Evolutionary conservation across 2,113 vertebrate genomes (phyloP).

Genomic region (Periophthalmus modestus): DNA sequence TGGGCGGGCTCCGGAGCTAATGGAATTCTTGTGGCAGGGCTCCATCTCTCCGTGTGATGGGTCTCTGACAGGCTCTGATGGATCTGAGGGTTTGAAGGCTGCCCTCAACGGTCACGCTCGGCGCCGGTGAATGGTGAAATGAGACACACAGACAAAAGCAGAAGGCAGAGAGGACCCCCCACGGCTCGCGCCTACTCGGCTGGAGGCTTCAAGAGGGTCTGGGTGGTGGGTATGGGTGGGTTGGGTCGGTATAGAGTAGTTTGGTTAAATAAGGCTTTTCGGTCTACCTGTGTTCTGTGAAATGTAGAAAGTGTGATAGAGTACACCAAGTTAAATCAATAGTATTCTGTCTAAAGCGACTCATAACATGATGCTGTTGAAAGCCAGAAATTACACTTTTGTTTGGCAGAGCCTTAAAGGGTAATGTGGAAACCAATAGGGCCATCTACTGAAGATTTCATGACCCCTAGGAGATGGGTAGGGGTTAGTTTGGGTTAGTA

Average conservation of each 20-base stretch:
- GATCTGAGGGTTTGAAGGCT: conserved; percentile 77
- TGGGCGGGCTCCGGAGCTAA: conserved; percentile 66
- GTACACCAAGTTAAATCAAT: too few species aligned
- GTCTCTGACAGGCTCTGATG: conserved; percentile 74
- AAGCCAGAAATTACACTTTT: too few species aligned
- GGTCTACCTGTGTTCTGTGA: neutral
- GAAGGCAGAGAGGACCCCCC: conserved; percentile 55
- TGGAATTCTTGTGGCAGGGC: conserved; percentile 69
- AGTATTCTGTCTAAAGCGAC: too few species aligned
- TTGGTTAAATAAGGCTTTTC: too few species aligned
- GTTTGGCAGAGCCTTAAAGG: too few species aligned
- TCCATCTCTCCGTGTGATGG: conserved; percentile 77
- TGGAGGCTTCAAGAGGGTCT: neutral
- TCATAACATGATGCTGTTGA: too few species aligned
- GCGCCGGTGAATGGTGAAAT: conserved; percentile 89
- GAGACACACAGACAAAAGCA: conserved; percentile 83
- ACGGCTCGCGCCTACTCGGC: conserved; percentile 1
- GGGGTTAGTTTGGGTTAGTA: too few species aligned
- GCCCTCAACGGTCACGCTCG: conserved; percentile 75
- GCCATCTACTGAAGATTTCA: too few species aligned
- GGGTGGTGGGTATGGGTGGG: neutral
- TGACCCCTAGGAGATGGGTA: too few species aligned
- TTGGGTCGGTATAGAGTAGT: neutral
- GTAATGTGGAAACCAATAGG: too few species aligned
- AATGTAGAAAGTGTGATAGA: neutral